phyloP scores from a whole-genome alignment of 2,888 invertebrate species.

The Heteromurus nitidus region DNA sequence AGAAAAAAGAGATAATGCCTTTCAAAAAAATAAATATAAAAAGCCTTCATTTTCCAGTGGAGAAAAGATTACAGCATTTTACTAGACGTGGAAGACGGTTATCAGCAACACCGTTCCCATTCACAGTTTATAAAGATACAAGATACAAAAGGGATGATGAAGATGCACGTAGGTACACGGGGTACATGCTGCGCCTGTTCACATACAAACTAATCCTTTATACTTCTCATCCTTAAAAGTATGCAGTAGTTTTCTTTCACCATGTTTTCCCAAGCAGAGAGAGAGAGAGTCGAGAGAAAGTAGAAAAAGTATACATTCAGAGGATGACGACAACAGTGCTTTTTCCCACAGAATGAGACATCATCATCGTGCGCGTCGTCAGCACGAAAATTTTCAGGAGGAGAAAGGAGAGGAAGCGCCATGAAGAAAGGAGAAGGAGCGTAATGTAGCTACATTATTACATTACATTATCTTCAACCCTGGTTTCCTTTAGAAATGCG shows the following conservation, averaged over 20 bases:
- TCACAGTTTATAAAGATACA: neutral
- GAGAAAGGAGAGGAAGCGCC: neutral
- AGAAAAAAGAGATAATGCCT: neutral
- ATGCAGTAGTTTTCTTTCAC: too few species aligned
- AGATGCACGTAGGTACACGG: too few species aligned
- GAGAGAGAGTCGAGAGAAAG: too few species aligned
- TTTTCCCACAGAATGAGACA: constrained; percentile 15
- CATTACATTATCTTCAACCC: constrained; percentile 23
- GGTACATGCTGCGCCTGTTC: too few species aligned
- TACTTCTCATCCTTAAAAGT: too few species aligned
- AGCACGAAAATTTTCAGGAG: neutral
- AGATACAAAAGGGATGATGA: neutral
- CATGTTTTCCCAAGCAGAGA: too few species aligned
- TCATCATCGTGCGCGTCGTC: constrained; percentile 8
- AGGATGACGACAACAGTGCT: neutral
- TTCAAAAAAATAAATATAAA: neutral
- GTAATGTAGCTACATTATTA: constrained; percentile 16
- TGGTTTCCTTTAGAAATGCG: constrained; percentile 15
- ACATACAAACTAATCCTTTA: too few species aligned
- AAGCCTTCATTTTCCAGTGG: neutral
- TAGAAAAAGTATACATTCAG: neutral
- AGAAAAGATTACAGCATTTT: too few species aligned
- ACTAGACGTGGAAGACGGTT: neutral
- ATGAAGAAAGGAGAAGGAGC: neutral
- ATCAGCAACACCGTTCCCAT: neutral